Conservation (phyloP, 2,113 vertebrate species). For the Bos javanicus region DNA sequence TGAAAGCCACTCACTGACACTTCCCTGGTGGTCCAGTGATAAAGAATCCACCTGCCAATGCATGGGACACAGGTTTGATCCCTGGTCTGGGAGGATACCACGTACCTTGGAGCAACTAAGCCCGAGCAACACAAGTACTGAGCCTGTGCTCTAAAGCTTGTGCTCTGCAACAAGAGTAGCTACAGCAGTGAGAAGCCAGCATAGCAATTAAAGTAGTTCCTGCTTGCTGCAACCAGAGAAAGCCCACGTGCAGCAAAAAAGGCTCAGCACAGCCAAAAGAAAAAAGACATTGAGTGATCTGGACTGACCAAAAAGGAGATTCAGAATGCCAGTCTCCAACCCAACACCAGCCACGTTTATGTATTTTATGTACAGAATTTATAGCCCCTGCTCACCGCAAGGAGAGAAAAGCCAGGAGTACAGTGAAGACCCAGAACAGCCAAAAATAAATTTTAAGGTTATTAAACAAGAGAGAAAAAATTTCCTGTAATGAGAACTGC, state of each 20-base stretch:
- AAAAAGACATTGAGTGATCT: neutral
- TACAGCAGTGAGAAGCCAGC: too few species aligned
- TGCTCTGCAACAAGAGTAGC: too few species aligned
- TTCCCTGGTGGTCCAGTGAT: too few species aligned
- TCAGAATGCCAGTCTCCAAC: neutral
- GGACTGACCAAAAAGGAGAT: neutral
- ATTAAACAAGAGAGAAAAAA: too few species aligned
- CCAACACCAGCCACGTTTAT: neutral
- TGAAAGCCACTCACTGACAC: neutral
- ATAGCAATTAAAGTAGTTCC: too few species aligned
- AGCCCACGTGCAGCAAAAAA: neutral
- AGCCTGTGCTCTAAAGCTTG: too few species aligned
- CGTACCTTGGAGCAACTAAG: neutral
- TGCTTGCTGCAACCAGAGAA: neutral
- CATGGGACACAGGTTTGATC: neutral
- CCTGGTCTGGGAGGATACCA: neutral
- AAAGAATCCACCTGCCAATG: neutral
- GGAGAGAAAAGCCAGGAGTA: too few species aligned
- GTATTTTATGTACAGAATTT: neutral
- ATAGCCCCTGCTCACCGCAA: neutral
- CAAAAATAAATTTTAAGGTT: too few species aligned
- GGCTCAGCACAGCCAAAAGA: rapidly evolving
- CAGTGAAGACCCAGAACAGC: too few species aligned
- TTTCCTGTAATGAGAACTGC: too few species aligned
- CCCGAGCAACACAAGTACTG: too few species aligned